Base-by-base conservation (phyloP, 1,140 invertebrate genomes). In the Calliopsis andreniformis region DNA sequence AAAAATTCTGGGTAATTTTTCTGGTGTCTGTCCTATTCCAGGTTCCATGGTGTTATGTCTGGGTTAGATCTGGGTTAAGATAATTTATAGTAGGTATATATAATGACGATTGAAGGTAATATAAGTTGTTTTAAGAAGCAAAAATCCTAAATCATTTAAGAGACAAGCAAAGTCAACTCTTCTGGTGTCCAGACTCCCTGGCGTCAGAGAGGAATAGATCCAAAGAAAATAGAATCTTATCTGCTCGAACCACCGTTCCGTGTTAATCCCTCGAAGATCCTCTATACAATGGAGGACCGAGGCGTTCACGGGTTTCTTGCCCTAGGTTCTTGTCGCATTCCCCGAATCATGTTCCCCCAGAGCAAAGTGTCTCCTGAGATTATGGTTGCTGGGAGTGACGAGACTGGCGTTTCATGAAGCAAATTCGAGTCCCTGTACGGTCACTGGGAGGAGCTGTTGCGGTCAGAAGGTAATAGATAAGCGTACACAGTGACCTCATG, bases 401-500 rank as follows among this genome's bases (percentile, higher is more conserved):
- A 8, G 25, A 76, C 51, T 43, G 59, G 2, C 35, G 58, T 70
- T 32, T 35, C 79, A 12, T 23, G 45, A 18, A 51, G 62, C 64
- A 77, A 71, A 68, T 68, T 72, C 53, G 32, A 77, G 49, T 76
- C 62, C 73, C 59, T 25, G 58, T 53, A 64, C 51, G 81, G 82
- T 82, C 86, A 85, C 81, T 84, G 87, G 83, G 77, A 43, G 83
- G 72, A 77, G 68, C 69, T 56, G 68, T 64, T 56, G 71, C 56
- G 64, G 55, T 51, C 62, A 61, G 76, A 61, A 64, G 81, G 76
- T 86, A 83, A 87, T 83, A 79, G 87, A 87, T 86, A 87, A 86
- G 78, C 84, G 55, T 42, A 67, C 49, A 66, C 30, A 32, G 18
- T 10, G 47, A 64, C 47, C 61, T 25, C 47, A 49, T 20, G 55